Percentiles rank a stretch among this genome's conserved stretches.
These are phyloP conservation scores for Agrotis segetum DNA, from an alignment of 2,888 invertebrate species.

Conservation along the genomic window DNA sequence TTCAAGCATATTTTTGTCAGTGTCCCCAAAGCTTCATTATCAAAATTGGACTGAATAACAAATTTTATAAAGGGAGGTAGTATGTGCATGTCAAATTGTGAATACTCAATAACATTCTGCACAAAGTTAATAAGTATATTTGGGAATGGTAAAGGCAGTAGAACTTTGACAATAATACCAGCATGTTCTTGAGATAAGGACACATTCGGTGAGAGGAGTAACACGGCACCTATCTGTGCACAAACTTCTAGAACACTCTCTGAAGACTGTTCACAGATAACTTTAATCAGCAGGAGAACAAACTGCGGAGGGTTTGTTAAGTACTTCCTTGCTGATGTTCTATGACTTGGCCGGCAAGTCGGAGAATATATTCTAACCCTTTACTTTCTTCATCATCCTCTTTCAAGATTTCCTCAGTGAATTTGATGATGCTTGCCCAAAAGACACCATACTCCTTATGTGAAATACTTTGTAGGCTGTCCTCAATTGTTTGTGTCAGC, in stretches of 20 bases:
- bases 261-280: constrained; percentile 86
- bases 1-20: constrained; percentile 92
- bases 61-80: constrained; percentile 93
- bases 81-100: constrained; percentile 94
- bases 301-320: constrained; percentile 91
- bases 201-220: constrained; percentile 92
- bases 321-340: constrained; percentile 92
- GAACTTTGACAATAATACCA: constrained; percentile 92
- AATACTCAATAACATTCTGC: constrained; percentile 92
- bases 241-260: constrained; percentile 87
- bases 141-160: constrained; percentile 90
- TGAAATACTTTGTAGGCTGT: constrained; percentile 92
- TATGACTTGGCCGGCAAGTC: constrained; percentile 91
- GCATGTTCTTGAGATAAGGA: constrained; percentile 94
- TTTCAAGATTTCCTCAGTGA: constrained; percentile 80
- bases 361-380: constrained; percentile 87
- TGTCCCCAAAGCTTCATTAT: constrained; percentile 90
- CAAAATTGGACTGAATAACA: constrained; percentile 89
- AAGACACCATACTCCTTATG: constrained; percentile 92
- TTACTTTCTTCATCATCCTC: constrained; percentile 78
- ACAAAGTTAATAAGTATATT: constrained; percentile 92
- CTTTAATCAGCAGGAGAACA: constrained; percentile 90
- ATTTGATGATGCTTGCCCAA: constrained; percentile 90
- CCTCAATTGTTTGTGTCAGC: constrained; percentile 92
- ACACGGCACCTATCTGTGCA: constrained; percentile 90